Evolutionary conservation across 2,888 invertebrate species (phyloP).

Genomic region (Xylophagus ater): DNA sequence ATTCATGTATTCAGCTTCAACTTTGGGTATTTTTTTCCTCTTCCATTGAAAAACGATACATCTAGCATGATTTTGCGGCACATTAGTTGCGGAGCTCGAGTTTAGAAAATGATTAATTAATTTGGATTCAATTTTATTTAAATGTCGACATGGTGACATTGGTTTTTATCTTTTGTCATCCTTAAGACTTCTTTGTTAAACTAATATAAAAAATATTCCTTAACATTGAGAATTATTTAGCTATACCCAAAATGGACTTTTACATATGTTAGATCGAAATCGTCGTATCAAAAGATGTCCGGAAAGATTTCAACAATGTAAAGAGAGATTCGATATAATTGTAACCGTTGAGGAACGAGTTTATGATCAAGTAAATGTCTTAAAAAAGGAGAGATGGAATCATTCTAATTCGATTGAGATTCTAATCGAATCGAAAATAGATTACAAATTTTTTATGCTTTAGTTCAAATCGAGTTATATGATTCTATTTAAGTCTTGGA

Average conservation of each 20-base stretch:
- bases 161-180: slow-evolving; percentile 1
- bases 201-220: neutral
- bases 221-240: slow-evolving; percentile 32
- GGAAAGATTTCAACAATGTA: slow-evolving; percentile 83
- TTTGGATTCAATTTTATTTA: too few relatives aligned
- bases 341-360: slow-evolving; percentile 97
- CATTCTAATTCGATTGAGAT: too few relatives aligned
- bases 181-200: slow-evolving; percentile 7
- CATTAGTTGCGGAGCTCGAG: too few relatives aligned
- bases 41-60: too few relatives aligned
- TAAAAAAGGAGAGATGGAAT: too few relatives aligned
- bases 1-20: too few relatives aligned
- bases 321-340: slow-evolving; percentile 87
- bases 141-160: too few relatives aligned
- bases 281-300: slow-evolving; percentile 87
- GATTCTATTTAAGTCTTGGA: too few relatives aligned
- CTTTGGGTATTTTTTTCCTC: too few relatives aligned
- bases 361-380: slow-evolving; percentile 86
- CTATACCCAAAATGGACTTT: slow-evolving; percentile 95
- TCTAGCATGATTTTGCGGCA: too few relatives aligned
- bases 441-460: neutral
- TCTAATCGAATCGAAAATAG: too few relatives aligned
- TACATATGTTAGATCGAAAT: slow-evolving; percentile 97
- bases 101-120: too few relatives aligned
- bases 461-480: neutral